Conservation (phyloP, 2,113 vertebrate genomes). For the Piaya cayana region DNA sequence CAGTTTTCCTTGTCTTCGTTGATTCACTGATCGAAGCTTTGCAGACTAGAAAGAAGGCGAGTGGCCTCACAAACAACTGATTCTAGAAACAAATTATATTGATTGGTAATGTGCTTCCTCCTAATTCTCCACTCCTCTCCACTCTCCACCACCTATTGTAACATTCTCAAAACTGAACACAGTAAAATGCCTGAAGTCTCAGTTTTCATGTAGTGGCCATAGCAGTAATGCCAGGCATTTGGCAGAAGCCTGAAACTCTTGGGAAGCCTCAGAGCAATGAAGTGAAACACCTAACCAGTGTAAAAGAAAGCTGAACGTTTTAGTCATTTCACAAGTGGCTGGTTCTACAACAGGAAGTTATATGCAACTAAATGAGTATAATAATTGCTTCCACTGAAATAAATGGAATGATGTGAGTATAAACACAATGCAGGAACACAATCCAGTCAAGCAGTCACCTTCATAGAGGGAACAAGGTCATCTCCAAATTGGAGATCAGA, state of each 20-base stretch:
- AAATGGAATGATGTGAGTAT: not conserved
- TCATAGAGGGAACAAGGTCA: not conserved
- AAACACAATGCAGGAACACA: not conserved
- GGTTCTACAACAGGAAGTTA: not conserved
- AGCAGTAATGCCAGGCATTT: not conserved
- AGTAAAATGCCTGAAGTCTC: not conserved
- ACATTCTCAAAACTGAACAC: not conserved
- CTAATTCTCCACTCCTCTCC: not conserved
- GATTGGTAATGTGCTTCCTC: not conserved
- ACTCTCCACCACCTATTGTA: fast-evolving
- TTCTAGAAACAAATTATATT: not conserved
- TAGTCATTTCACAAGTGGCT: not conserved
- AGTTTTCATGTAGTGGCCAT: not conserved
- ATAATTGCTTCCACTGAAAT: not conserved
- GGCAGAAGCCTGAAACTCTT: not conserved
- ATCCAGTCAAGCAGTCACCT: not conserved
- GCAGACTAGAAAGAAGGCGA: not conserved
- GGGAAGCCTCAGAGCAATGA: not conserved
- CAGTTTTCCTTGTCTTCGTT: not conserved
- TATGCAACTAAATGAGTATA: not conserved
- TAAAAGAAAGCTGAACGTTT: not conserved
- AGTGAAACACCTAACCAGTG: not conserved
- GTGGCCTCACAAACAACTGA: not conserved
- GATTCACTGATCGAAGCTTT: not conserved
- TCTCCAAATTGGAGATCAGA: not conserved